A percentile compares a stretch with the other conserved stretches of the same genome.
phyloP scores from a whole-genome alignment of 2,888 invertebrate genomes.

The Digitonthophagus gazella region DNA sequence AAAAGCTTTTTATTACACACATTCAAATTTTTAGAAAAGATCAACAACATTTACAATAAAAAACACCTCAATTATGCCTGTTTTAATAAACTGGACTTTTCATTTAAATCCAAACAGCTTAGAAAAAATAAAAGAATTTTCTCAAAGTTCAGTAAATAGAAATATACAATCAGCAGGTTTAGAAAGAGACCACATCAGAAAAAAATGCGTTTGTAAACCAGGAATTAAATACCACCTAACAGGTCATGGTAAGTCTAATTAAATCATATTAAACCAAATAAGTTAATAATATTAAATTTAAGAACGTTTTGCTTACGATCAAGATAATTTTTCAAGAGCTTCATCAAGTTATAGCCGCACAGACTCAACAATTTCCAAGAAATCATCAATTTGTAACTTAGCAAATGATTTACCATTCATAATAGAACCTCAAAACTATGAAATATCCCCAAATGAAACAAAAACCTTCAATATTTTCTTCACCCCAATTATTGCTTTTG shows the following conservation, averaged over 20 bases:
- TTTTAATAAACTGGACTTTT: slow-evolving; percentile 38
- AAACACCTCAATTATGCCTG: slow-evolving; percentile 40
- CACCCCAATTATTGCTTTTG: slow-evolving; percentile 57
- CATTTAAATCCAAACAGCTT: neutral
- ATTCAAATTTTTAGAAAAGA: slow-evolving; percentile 36
- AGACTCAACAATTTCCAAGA: neutral
- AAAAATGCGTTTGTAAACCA: neutral
- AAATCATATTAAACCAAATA: slow-evolving; percentile 5
- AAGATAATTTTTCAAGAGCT: neutral
- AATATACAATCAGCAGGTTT: neutral
- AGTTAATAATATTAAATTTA: slow-evolving; percentile 1
- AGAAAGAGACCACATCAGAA: neutral
- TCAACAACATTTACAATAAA: slow-evolving; percentile 35
- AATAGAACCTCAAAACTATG: slow-evolving; percentile 53
- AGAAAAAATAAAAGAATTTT: neutral
- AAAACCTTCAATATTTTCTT: slow-evolving; percentile 55
- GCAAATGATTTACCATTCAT: slow-evolving; percentile 51
- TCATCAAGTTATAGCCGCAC: neutral
- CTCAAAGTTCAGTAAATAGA: neutral
- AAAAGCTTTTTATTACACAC: slow-evolving; percentile 19
- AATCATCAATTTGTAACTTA: neutral
- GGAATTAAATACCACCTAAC: slow-evolving; percentile 21
- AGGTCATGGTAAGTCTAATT: slow-evolving; percentile 27
- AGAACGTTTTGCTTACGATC: slow-evolving; percentile 19
- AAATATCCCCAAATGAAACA: slow-evolving; percentile 51